These are phyloP conservation scores for Drosophila sp. DNA, from an alignment of 1,140 invertebrate species.

Conservation along the genomic window DNA sequence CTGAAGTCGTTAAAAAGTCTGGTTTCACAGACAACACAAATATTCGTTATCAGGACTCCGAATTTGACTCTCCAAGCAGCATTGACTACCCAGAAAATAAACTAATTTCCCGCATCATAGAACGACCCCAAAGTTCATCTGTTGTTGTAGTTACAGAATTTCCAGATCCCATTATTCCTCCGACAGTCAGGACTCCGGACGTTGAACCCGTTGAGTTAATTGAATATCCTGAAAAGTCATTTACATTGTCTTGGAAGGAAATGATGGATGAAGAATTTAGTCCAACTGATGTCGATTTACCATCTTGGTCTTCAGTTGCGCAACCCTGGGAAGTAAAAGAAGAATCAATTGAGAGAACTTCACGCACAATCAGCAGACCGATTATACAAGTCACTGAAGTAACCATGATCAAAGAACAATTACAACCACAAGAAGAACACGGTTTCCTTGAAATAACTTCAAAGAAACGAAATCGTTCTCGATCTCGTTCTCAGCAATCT, in stretches of 20 bases:
- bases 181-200: neutral
- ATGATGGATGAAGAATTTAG: slow-evolving; percentile 70
- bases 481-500: slow-evolving; percentile 75
- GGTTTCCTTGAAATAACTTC: slow-evolving; percentile 68
- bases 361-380: slow-evolving; percentile 57
- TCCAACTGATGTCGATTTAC: slow-evolving; percentile 43
- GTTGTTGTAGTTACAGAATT: slow-evolving; percentile 42
- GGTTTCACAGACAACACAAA: slow-evolving; percentile 66
- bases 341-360: slow-evolving; percentile 44
- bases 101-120: neutral
- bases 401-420: slow-evolving; percentile 21
- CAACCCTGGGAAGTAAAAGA: slow-evolving; percentile 25
- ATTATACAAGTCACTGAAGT: slow-evolving; percentile 64
- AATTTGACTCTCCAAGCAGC: slow-evolving; percentile 20
- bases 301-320: slow-evolving; percentile 50
- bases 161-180: slow-evolving; percentile 57
- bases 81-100: slow-evolving; percentile 10
- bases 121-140: slow-evolving; percentile 22
- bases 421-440: slow-evolving; percentile 49
- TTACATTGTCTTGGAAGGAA: slow-evolving; percentile 67
- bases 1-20: slow-evolving; percentile 80
- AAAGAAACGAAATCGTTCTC: slow-evolving; percentile 70
- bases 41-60: slow-evolving; percentile 59
- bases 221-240: slow-evolving; percentile 42
- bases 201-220: slow-evolving; percentile 3